Conservation (phyloP, 2,888 invertebrate species). For the Syrista parreyssii region DNA sequence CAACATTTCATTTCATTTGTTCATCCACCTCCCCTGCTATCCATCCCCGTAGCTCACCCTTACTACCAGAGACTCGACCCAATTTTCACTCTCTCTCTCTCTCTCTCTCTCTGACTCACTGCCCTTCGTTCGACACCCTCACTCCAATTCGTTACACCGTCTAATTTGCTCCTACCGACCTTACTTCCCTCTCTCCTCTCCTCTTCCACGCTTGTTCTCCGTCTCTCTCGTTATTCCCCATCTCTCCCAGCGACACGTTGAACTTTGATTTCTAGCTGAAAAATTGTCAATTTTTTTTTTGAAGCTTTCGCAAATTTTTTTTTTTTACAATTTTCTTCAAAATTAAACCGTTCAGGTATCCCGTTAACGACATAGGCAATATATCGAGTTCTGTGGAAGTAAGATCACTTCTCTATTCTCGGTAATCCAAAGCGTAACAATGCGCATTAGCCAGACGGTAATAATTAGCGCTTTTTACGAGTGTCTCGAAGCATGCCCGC, state of each 20-base stretch:
- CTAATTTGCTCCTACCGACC: conserved; percentile 59
- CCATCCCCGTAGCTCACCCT: conserved; percentile 18
- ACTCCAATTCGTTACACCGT: conserved; percentile 57
- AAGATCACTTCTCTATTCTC: background rate
- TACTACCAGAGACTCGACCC: background rate
- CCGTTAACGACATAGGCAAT: background rate
- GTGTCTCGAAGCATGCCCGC: conserved; percentile 39
- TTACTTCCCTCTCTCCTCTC: conserved; percentile 30
- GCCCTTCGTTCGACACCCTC: conserved; percentile 43
- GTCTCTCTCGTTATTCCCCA: conserved; percentile 29
- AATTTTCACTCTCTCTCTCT: background rate
- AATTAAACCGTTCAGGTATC: background rate
- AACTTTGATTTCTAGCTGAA: conserved; percentile 16
- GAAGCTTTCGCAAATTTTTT: background rate
- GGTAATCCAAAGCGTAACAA: background rate
- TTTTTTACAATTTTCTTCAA: background rate
- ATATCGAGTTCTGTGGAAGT: background rate
- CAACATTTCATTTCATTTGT: conserved; percentile 65
- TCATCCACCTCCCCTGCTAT: conserved; percentile 46
- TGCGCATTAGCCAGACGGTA: conserved; percentile 34
- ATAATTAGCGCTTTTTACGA: conserved; percentile 59
- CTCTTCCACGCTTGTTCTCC: conserved; percentile 25
- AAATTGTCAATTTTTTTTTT: background rate
- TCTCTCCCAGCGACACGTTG: conserved; percentile 34
- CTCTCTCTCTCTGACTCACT: conserved; percentile 11